A percentile compares a stretch with the other conserved stretches of the same genome.
These are phyloP conservation scores for Crotalus horridus DNA, from an alignment of 2,113 vertebrate genomes.

Conservation along the genomic window DNA sequence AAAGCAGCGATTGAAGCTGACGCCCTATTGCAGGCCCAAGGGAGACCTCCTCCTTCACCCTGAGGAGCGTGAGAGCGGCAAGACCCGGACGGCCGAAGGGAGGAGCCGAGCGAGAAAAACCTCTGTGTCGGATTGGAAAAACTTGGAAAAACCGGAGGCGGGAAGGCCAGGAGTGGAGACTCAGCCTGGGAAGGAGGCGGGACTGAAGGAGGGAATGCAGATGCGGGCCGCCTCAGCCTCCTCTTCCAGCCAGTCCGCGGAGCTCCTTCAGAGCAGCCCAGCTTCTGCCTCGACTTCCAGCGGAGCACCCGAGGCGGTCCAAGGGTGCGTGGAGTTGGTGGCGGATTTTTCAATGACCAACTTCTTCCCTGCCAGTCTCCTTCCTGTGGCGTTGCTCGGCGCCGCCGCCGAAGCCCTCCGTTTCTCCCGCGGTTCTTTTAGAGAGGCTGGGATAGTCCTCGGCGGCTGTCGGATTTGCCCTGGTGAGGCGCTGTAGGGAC, in stretches of 20 bases:
- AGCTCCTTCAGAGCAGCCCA: not conserved
- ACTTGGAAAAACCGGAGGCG: not conserved
- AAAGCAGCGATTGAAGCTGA: not conserved
- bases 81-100: not conserved
- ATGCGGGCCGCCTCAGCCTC: not conserved
- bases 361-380: not conserved
- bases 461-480: not conserved
- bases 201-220: not conserved
- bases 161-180: slow-evolving; percentile 2
- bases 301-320: not conserved
- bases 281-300: fast-evolving
- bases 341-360: not conserved
- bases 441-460: not conserved
- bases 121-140: not conserved
- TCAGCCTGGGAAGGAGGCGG: not conserved
- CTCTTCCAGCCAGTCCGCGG: not conserved
- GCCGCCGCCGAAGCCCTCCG: not conserved
- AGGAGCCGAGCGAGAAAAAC: not conserved
- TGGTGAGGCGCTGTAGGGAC: not conserved
- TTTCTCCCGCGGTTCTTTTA: not conserved
- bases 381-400: too few species aligned
- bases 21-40: not conserved
- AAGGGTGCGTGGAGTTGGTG: not conserved
- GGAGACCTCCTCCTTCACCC: not conserved
- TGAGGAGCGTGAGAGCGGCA: not conserved